Evolutionary conservation across 2,113 vertebrate genomes (phyloP).

Genomic region (Brachyhypopomus gauderio): DNA sequence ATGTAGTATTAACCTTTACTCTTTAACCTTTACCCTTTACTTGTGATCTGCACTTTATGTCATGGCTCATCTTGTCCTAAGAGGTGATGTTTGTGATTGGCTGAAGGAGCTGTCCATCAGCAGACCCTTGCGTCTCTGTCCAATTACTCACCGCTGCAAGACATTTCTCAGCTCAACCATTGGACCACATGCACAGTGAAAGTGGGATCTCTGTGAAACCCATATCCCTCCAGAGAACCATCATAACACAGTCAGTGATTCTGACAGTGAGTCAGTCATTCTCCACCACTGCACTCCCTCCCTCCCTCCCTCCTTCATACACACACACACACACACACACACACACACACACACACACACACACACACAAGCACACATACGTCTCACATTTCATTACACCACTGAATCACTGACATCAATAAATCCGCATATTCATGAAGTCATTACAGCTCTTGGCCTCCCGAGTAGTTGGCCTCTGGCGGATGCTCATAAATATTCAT

Average conservation of each 20-base stretch:
- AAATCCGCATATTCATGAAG: slow-evolving; percentile 44
- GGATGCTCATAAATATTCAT: slow-evolving; percentile 68
- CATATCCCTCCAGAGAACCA: not conserved
- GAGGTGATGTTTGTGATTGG: too few species aligned
- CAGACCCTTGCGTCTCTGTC: not conserved
- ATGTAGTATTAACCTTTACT: too few species aligned
- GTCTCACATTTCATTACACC: slow-evolving; percentile 24
- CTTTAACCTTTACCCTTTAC: too few species aligned
- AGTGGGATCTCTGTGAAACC: not conserved
- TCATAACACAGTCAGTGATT: slow-evolving; percentile 2
- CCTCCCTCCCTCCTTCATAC: too few species aligned
- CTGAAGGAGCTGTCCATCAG: slow-evolving; percentile 3
- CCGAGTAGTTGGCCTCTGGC: slow-evolving; percentile 42
- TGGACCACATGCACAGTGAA: not conserved
- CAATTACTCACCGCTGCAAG: not conserved
- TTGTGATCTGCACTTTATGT: too few species aligned
- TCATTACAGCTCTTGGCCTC: slow-evolving; percentile 33
- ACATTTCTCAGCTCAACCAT: not conserved
- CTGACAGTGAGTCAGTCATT: too few species aligned
- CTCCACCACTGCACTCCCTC: too few species aligned
- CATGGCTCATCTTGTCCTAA: too few species aligned
- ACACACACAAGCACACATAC: too few species aligned
- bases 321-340: too few species aligned
- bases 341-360: slow-evolving; percentile 8
- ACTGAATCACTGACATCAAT: slow-evolving; percentile 20